Evolutionary conservation across 2,797 vertebrate genomes (phyloP), one percentile per base, ranked within the genome.

Genomic region (Balearica regulorum): DNA sequence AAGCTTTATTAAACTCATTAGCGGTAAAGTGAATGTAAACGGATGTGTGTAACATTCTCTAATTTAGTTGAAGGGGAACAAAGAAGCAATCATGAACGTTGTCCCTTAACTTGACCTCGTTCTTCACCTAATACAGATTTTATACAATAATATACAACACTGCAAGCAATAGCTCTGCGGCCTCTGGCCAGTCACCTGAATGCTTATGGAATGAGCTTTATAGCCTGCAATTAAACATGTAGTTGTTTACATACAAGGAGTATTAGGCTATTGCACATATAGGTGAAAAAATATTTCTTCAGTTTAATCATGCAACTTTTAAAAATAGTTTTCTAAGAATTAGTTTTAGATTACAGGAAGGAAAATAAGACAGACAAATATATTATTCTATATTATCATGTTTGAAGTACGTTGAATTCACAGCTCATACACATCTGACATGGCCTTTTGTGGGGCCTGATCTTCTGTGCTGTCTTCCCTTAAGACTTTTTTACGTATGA

Each of bases 401-500:
- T 72, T 60, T 2, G 0, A 62, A 57, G 35, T 43, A 21, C 46
- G 22, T 61, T 51, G 58, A 85, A 71, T 48, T 92, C 75, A 69
- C 73, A 70, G 70, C 43, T 85, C 41, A 55, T 60, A 21, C 31
- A 58, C n/a, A 62, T 21, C 57, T 68, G 75, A 85, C 35, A 5
- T 0, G 16, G 90, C 25, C 62, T 93, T 90, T 79, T 85, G 46
- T n/a, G 54, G 66, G 75, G 69, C 71, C 53, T 69, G 78, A 80
- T 53, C 51, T 90, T 48, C 81, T 80, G 26, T 54, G 68, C 85
- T 75, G 29, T 85, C 95, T 92, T 93, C 92, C 75, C 78, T 83
- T 64, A 71, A 91, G 94, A 65, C 57, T 87, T 83, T 78, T 69
- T 85, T 93, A 90, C 71, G 65, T 54, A 80, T 85, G 86, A 86